Conservation (phyloP, 1,140 invertebrate species). For the Leptinotarsa lineolata region DNA sequence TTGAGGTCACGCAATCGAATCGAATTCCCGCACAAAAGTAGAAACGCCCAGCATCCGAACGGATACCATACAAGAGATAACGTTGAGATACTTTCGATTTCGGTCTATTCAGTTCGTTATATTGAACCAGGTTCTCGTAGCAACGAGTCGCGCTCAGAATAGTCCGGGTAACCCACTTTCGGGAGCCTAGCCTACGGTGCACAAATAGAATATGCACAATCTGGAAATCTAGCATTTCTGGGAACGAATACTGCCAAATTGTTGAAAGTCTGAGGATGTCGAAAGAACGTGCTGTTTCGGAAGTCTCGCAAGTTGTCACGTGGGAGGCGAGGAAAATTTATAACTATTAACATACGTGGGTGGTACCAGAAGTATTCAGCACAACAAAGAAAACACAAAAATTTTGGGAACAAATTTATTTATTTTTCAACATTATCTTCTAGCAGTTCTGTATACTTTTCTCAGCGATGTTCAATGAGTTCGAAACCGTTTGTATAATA, state of each 20-base stretch:
- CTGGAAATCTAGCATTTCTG: background rate
- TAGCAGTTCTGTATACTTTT: too few species aligned
- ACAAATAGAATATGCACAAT: conserved; percentile 4
- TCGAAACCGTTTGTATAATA: too few species aligned
- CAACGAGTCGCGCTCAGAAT: background rate
- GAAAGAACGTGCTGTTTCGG: too few species aligned
- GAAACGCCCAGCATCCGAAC: background rate
- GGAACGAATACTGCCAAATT: background rate
- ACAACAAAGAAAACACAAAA: too few species aligned
- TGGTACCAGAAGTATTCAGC: too few species aligned
- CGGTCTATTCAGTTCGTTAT: background rate
- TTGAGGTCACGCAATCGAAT: background rate
- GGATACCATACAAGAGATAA: background rate
- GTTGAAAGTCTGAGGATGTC: background rate
- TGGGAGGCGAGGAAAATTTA: too few species aligned
- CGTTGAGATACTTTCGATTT: background rate
- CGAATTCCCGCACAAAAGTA: background rate
- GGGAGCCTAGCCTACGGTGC: background rate
- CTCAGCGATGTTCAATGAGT: too few species aligned
- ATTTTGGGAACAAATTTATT: too few species aligned
- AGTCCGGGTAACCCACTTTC: conserved; percentile 7
- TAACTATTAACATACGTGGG: too few species aligned
- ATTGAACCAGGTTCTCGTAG: background rate
- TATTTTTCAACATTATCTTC: too few species aligned
- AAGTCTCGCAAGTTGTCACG: too few species aligned